Evolutionary conservation across 2,888 invertebrate species (phyloP).

Genomic region (Pammene aurita): DNA sequence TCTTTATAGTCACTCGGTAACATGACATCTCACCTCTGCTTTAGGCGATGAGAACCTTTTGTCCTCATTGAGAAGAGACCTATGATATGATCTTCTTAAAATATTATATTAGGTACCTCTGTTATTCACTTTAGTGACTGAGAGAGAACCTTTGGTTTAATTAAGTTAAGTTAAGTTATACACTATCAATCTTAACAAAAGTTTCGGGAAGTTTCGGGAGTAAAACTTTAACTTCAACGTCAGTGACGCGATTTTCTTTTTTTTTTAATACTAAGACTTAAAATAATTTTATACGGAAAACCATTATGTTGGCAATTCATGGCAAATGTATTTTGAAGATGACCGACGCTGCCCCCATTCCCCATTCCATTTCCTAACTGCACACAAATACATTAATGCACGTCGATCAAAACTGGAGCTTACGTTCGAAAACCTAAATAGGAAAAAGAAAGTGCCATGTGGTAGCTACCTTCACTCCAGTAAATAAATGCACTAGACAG

Average conservation of each 20-base stretch:
- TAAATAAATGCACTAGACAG: slow-evolving; percentile 1
- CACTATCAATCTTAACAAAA: too few relatives aligned
- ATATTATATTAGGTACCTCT: too few relatives aligned
- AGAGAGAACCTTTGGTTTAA: too few relatives aligned
- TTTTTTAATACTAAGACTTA: neutral
- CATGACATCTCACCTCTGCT: neutral
- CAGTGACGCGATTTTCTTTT: too few relatives aligned
- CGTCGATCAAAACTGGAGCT: neutral
- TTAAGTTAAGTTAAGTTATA: too few relatives aligned
- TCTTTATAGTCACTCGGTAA: neutral
- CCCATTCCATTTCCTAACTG: neutral
- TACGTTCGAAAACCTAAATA: slow-evolving; percentile 1
- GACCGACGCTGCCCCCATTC: neutral
- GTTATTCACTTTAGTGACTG: too few relatives aligned
- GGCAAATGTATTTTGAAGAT: neutral
- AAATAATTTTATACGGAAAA: neutral
- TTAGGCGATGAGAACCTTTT: neutral
- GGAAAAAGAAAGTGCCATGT: neutral
- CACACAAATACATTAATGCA: slow-evolving; percentile 9
- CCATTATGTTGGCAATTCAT: neutral
- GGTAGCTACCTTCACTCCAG: neutral
- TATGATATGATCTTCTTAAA: too few relatives aligned
- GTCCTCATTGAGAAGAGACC: too few relatives aligned
- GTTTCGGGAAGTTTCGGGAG: too few relatives aligned
- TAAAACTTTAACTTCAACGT: too few relatives aligned